These are phyloP conservation scores for Lasiommata megera DNA, from an alignment of 2,888 invertebrate species.

Conservation along the genomic window DNA sequence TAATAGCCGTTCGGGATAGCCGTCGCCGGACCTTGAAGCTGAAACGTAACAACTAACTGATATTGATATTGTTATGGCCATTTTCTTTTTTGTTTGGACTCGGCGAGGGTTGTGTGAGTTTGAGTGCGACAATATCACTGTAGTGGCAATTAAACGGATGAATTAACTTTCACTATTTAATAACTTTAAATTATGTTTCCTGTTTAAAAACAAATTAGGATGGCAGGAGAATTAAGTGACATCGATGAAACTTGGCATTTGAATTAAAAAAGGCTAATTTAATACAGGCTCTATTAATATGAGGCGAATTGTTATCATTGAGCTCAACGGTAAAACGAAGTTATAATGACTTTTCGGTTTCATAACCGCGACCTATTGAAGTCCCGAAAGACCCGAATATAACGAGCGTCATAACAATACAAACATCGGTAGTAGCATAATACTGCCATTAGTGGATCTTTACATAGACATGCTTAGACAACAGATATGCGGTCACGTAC, in stretches of 20 bases:
- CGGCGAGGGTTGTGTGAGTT: background rate
- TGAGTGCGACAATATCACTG: background rate
- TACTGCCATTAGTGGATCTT: background rate
- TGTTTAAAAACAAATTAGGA: too few relatives aligned
- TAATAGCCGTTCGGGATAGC: conserved; percentile 3
- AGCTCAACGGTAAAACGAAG: background rate
- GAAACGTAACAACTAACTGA: background rate
- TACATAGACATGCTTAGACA: background rate
- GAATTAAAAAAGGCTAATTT: too few relatives aligned
- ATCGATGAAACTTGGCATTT: too few relatives aligned
- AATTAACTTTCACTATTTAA: too few relatives aligned
- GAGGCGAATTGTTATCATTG: background rate
- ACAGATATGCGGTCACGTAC: background rate
- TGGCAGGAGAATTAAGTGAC: too few relatives aligned
- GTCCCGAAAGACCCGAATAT: background rate
- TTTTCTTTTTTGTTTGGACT: background rate
- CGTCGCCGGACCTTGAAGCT: background rate
- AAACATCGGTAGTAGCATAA: conserved; percentile 10
- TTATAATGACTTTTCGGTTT: background rate
- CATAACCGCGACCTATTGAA: background rate
- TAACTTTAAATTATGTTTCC: too few relatives aligned
- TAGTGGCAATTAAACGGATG: too few relatives aligned
- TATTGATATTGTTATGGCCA: background rate
- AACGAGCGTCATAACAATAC: conserved; percentile 8
- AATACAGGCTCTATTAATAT: too few relatives aligned